Percentiles rank a stretch among this genome's conserved stretches.
phyloP scores from a whole-genome alignment of 2,797 vertebrate genomes.

The Pipistrellus kuhlii region DNA sequence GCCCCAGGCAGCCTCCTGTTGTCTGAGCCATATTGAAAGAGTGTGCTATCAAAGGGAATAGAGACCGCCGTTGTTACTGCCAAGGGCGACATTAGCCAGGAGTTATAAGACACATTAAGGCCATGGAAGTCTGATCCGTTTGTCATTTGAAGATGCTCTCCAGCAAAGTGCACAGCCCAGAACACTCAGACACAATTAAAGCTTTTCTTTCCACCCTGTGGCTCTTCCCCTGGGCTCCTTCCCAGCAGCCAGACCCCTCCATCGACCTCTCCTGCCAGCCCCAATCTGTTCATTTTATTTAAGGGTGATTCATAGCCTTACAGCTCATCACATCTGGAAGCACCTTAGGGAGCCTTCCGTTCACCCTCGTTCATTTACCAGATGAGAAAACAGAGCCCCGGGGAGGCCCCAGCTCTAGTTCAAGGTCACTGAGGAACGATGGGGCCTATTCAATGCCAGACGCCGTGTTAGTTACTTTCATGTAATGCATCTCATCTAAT shows the following conservation, averaged over 20 bases:
- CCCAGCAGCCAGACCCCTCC: not conserved
- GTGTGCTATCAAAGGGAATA: not conserved
- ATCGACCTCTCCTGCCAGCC: not conserved
- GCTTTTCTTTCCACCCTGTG: not conserved
- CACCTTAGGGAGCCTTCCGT: not conserved
- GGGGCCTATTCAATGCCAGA: not conserved
- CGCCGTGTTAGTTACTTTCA: not conserved
- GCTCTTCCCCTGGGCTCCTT: not conserved
- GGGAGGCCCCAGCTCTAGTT: not conserved
- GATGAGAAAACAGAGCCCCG: conserved; percentile 23
- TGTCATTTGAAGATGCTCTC: not conserved
- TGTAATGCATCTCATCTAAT: not conserved
- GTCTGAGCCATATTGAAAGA: not conserved
- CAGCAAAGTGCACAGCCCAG: not conserved
- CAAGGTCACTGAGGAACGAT: not conserved
- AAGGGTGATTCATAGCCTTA: conserved; percentile 3
- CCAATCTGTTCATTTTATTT: not conserved
- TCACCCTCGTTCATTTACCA: conserved; percentile 31
- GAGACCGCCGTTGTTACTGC: not conserved
- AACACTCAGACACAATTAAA: not conserved
- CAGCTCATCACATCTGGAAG: conserved; percentile 3
- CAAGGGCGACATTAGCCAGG: not conserved
- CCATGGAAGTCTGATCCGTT: not conserved
- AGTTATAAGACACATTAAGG: conserved; percentile 6
- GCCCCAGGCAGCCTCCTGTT: not conserved